Percentiles rank a stretch among this genome's conserved stretches.
Evolutionary conservation across 2,113 vertebrate species (phyloP).

Genomic region (Mungos mungo): DNA sequence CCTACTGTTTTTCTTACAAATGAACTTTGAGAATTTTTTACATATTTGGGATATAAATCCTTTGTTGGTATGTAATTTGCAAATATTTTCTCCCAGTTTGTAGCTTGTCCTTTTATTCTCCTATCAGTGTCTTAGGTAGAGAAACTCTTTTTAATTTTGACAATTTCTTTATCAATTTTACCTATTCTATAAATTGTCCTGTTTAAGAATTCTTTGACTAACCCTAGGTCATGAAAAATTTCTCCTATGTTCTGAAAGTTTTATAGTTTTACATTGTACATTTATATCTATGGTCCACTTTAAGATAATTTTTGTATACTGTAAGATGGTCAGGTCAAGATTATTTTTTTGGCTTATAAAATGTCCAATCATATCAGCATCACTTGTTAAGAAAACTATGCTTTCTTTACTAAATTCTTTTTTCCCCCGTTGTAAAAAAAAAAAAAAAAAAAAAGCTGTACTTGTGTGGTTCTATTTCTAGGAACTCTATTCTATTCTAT

Average conservation of each 20-base stretch:
- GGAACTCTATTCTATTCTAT: background rate
- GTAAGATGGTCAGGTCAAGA: conserved; percentile 9
- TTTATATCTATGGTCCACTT: conserved; percentile 27
- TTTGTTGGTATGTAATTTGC: conserved; percentile 28
- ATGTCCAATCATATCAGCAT: background rate
- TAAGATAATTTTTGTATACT: conserved; percentile 24
- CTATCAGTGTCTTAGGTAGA: conserved; percentile 4
- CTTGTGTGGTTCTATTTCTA: conserved; percentile 33
- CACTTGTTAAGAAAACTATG: background rate
- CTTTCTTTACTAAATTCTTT: background rate
- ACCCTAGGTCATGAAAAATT: conserved; percentile 15
- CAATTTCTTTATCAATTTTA: conserved; percentile 18
- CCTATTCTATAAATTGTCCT: conserved; percentile 12
- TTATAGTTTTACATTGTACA: conserved; percentile 9
- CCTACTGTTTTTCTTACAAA: background rate
- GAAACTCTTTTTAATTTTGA: conserved; percentile 17
- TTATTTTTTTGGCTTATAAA: background rate
- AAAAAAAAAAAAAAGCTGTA: background rate
- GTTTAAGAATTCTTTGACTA: conserved; percentile 28
- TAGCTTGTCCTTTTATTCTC: conserved; percentile 2
- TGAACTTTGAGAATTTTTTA: conserved; percentile 13
- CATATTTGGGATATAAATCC: too few relatives aligned
- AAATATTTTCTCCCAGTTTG: conserved; percentile 24
- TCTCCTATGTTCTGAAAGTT: background rate
- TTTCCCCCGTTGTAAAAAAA: background rate